Evolutionary conservation across 2,113 vertebrate species (phyloP).

Genomic region (Cyphomyrus plagiostoma): DNA sequence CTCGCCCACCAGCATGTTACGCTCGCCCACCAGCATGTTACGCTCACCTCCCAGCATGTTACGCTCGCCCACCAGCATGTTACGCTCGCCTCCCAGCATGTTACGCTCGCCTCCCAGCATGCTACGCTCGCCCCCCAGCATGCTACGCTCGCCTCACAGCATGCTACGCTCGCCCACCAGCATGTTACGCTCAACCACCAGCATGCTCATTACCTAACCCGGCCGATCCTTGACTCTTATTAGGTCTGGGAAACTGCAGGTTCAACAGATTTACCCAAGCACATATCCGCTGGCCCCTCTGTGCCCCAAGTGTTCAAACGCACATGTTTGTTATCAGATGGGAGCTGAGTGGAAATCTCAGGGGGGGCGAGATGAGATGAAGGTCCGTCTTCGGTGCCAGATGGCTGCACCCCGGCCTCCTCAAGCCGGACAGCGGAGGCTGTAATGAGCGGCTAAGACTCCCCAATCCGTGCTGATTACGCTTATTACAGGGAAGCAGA

Average conservation of each 20-base stretch:
- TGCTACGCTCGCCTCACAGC: not conserved
- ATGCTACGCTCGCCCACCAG: no score
- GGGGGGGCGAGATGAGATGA: conserved; percentile 29
- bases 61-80: no score
- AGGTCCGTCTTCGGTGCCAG: conserved; percentile 24
- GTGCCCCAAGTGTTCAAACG: not conserved
- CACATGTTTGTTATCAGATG: conserved; percentile 29
- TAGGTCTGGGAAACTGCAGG: not conserved
- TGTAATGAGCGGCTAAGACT: conserved; percentile 46
- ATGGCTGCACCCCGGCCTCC: conserved; percentile 28
- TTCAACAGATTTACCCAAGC: not conserved
- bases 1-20: no score
- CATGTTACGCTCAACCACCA: no score
- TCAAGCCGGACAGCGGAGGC: conserved; percentile 24
- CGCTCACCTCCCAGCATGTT: no score
- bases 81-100: no score
- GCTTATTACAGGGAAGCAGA: conserved; percentile 18
- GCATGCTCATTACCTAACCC: not conserved
- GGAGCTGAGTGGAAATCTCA: conserved; percentile 31
- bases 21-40: no score
- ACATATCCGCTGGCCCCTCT: not conserved
- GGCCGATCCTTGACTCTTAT: not conserved
- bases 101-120: no score
- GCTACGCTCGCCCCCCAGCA: no score
- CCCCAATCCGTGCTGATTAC: conserved; percentile 45